Percentiles rank a stretch among this genome's conserved stretches.
phyloP scores from a whole-genome alignment of 2,797 vertebrate genomes.

The Euthynnus affinis region DNA sequence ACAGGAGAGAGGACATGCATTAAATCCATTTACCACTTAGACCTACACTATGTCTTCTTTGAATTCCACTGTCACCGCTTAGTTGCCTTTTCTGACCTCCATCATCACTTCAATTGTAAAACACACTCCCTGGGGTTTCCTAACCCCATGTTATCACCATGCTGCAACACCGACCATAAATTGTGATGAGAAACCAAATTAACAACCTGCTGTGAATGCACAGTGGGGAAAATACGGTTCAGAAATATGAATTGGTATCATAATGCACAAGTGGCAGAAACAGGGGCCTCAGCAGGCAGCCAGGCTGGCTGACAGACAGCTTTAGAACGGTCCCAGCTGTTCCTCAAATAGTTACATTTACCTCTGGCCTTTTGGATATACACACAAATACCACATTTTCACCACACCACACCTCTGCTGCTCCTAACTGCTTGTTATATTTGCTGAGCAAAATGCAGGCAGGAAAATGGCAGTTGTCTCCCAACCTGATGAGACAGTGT shows the following conservation, averaged over 20 bases:
- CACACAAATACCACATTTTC: slow-evolving; percentile 45
- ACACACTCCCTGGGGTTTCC: slow-evolving; percentile 54
- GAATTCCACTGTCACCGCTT: slow-evolving; percentile 54
- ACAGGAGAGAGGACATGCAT: slow-evolving; percentile 33
- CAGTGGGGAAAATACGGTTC: slow-evolving; percentile 73
- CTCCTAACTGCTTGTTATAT: slow-evolving; percentile 48
- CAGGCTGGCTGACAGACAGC: slow-evolving; percentile 67
- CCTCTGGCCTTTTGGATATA: slow-evolving; percentile 54
- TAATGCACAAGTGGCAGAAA: slow-evolving; percentile 70
- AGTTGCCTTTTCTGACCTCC: slow-evolving; percentile 48
- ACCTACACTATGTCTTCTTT: slow-evolving; percentile 49
- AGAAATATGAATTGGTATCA: slow-evolving; percentile 81
- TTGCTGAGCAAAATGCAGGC: slow-evolving; percentile 40
- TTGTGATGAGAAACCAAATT: slow-evolving; percentile 82
- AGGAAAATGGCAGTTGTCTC: slow-evolving; percentile 39
- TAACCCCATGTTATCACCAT: slow-evolving; percentile 49
- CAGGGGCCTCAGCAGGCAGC: slow-evolving; percentile 64
- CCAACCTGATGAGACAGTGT: slow-evolving; percentile 40
- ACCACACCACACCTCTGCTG: slow-evolving; percentile 26
- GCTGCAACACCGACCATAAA: slow-evolving; percentile 67
- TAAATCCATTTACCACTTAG: slow-evolving; percentile 55
- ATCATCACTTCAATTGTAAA: slow-evolving; percentile 64
- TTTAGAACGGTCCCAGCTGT: slow-evolving; percentile 71
- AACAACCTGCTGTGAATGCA: slow-evolving; percentile 79
- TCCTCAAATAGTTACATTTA: slow-evolving; percentile 71